Percentiles rank a stretch among this genome's conserved stretches.
Evolutionary conservation across 1,140 invertebrate species (phyloP).

Genomic region (Alviniconcha marisindica): DNA sequence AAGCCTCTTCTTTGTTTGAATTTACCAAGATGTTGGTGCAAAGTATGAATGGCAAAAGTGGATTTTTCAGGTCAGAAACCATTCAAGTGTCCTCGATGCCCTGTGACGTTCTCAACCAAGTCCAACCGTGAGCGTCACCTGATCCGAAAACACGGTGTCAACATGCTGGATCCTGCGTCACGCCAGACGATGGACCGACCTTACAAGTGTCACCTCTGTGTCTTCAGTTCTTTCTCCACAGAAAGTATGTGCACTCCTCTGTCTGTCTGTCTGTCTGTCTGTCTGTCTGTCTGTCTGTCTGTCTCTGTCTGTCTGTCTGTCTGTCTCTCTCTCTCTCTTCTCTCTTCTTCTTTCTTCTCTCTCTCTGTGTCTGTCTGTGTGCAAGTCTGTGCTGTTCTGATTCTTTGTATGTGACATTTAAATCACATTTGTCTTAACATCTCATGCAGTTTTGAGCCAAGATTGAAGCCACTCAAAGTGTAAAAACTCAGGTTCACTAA

Average conservation of each 20-base stretch:
- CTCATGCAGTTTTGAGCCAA: too few species aligned
- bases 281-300: not conserved
- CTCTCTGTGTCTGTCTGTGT: too few species aligned
- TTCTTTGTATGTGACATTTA: too few species aligned
- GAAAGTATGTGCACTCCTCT: conserved; percentile 80
- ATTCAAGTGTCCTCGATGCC: conserved; percentile 94
- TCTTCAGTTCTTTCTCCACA: conserved; percentile 90
- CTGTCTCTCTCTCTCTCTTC: not conserved
- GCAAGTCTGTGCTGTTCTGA: too few species aligned
- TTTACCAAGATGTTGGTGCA: too few species aligned
- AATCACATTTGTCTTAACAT: too few species aligned
- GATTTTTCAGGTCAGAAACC: conserved; percentile 92
- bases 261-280: not conserved
- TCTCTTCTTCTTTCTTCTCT: too few species aligned
- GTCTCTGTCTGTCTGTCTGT: not conserved
- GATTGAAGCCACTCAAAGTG: too few species aligned
- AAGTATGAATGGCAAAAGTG: too few species aligned
- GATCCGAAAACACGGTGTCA: conserved; percentile 86
- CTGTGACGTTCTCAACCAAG: conserved; percentile 95
- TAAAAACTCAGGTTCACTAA: too few species aligned
- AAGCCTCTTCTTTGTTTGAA: too few species aligned
- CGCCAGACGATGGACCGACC: conserved; percentile 82
- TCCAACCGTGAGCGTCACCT: conserved; percentile 97
- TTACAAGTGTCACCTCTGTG: conserved; percentile 89
- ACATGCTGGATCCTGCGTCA: conserved; percentile 71